phyloP scores from a whole-genome alignment of 2,797 vertebrate species.

The Lagorchestes hirsutus region DNA sequence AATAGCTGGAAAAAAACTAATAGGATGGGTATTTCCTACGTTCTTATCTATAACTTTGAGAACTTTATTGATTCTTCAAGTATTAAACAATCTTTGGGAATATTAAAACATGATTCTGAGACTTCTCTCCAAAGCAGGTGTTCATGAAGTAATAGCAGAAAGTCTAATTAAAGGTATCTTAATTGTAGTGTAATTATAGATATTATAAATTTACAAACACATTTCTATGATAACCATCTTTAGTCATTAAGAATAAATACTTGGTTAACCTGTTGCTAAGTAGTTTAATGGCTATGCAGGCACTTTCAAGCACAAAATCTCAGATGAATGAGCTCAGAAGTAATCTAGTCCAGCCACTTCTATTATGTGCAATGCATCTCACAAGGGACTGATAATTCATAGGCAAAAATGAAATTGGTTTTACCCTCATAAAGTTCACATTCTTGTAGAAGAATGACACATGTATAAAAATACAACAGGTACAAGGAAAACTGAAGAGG shows the following conservation, averaged over 20 bases:
- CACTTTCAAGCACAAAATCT: not conserved
- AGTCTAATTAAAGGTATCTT: not conserved
- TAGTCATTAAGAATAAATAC: constrained; percentile 46
- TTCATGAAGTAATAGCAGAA: not conserved
- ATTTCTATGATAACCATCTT: not conserved
- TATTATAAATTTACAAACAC: not conserved
- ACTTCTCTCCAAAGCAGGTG: constrained; percentile 11
- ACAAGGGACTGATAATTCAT: not conserved
- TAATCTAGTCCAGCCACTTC: not conserved
- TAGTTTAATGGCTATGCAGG: not conserved
- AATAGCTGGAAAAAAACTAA: not conserved
- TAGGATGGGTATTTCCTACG: not conserved
- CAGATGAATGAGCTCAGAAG: not conserved
- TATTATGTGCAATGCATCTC: not conserved
- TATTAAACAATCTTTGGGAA: not conserved
- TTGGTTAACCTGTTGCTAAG: constrained; percentile 46
- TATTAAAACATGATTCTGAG: constrained; percentile 56
- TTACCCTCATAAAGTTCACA: not conserved
- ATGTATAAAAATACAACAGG: not conserved
- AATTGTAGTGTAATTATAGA: not conserved
- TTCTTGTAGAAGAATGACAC: not conserved
- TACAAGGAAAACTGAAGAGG: not conserved
- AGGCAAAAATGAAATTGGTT: not conserved
- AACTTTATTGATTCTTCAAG: not conserved
- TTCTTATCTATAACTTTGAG: not conserved